These are phyloP conservation scores for Scrobipalpa atriplicella DNA, from an alignment of 2,888 invertebrate genomes.

Conservation along the genomic window DNA sequence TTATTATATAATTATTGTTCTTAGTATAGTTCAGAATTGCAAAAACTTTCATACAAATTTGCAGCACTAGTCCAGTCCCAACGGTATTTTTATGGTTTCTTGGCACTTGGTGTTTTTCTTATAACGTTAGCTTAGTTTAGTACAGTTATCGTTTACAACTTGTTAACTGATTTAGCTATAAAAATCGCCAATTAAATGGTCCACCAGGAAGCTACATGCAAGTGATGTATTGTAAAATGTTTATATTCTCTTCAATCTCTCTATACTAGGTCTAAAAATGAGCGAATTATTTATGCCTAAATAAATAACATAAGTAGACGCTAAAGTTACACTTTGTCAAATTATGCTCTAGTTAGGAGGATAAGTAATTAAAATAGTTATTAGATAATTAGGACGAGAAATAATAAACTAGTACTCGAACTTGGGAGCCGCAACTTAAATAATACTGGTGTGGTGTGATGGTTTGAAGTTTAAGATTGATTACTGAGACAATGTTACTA, in stretches of 20 bases:
- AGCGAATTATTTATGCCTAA: background rate
- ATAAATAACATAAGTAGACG: too few species aligned
- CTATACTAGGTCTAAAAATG: too few species aligned
- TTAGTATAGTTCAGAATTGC: constrained; percentile 32
- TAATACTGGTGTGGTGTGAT: background rate
- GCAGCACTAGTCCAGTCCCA: constrained; percentile 24
- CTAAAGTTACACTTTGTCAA: too few species aligned
- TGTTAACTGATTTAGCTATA: constrained; percentile 12
- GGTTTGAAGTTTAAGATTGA: constrained; percentile 40
- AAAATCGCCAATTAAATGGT: background rate
- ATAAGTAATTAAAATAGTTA: background rate
- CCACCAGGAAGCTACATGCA: background rate
- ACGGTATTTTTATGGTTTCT: constrained; percentile 15
- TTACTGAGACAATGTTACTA: constrained; percentile 40
- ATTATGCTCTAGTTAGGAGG: background rate
- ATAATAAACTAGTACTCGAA: background rate
- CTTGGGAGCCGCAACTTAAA: background rate
- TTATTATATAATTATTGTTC: constrained; percentile 47
- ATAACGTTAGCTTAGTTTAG: background rate
- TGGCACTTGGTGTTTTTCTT: background rate
- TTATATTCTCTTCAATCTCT: background rate
- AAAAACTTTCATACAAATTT: constrained; percentile 8
- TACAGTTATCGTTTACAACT: background rate
- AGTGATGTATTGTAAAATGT: background rate
- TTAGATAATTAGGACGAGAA: too few species aligned